Conservation (phyloP, 92 coral and sea anemone species). For the Pocillopora grandis region DNA sequence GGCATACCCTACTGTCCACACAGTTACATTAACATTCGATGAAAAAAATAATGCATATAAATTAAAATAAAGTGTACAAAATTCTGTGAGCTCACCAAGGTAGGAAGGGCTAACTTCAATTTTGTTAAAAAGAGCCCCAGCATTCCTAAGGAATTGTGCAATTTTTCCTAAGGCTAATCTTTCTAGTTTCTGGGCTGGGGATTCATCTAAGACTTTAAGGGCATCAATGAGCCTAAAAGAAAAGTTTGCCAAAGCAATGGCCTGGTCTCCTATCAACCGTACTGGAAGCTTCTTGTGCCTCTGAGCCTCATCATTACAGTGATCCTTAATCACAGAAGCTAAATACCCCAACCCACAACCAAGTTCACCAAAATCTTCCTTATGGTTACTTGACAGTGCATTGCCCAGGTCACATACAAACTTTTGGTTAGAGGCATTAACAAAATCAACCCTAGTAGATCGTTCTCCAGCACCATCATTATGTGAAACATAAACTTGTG, state of each 20-base stretch:
- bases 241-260: conserved; percentile 64
- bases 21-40: conserved; percentile 47
- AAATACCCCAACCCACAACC: conserved; percentile 71
- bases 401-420: neutral
- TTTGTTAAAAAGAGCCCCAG: conserved; percentile 59
- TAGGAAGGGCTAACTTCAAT: conserved; percentile 44
- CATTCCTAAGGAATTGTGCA: conserved; percentile 44
- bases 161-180: conserved; percentile 54
- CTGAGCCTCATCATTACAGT: conserved; percentile 37
- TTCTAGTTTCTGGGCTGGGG: conserved; percentile 29
- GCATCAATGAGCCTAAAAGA: conserved; percentile 52
- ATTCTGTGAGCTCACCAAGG: conserved; percentile 50
- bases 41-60: conserved; percentile 49
- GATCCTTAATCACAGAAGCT: conserved; percentile 45
- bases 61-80: conserved; percentile 59
- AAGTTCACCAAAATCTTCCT: neutral
- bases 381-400: neutral
- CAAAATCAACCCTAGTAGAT: neutral
- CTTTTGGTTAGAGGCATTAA: neutral
- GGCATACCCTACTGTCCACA: conserved; percentile 58
- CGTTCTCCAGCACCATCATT: neutral
- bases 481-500: neutral
- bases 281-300: conserved; percentile 47
- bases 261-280: conserved; percentile 64
- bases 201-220: conserved; percentile 39